Evolutionary conservation across 2,888 invertebrate genomes (phyloP).

Genomic region (Ormia ochracea): DNA sequence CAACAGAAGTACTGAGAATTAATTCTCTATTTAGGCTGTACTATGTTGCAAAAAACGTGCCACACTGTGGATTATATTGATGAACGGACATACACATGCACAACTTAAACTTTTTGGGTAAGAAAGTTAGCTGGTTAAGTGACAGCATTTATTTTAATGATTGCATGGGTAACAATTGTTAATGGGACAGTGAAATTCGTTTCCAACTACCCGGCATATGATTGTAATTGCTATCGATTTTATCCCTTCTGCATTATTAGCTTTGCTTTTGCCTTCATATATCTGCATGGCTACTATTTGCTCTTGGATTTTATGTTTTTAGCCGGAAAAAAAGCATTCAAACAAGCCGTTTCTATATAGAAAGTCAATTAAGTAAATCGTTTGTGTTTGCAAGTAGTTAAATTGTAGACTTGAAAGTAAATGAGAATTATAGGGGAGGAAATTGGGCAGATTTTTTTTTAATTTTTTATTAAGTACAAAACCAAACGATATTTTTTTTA

Average conservation of each 20-base stretch:
- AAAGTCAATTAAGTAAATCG: constrained; percentile 14
- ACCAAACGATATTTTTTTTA: not conserved
- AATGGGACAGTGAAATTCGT: constrained; percentile 35
- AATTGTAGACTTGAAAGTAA: not conserved
- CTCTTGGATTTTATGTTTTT: not conserved
- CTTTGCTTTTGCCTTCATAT: not conserved
- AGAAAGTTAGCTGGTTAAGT: constrained; percentile 30
- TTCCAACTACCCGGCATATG: not conserved
- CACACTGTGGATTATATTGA: not conserved
- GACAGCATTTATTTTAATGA: constrained; percentile 45
- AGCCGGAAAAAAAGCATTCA: not conserved
- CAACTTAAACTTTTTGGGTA: not conserved
- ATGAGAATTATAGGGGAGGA: not conserved
- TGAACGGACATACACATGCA: constrained; percentile 15
- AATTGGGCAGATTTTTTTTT: not conserved
- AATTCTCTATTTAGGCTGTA: no score
- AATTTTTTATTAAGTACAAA: not conserved
- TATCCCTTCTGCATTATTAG: not conserved
- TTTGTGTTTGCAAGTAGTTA: not conserved
- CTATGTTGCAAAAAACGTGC: not conserved
- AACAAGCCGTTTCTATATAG: not conserved
- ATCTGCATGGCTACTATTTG: not conserved
- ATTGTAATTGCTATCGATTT: constrained; percentile 44
- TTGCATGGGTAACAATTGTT: constrained; percentile 43
- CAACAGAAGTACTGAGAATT: no score